Conservation (phyloP, 2,113 vertebrate genomes). For the Caranx melampygus region DNA sequence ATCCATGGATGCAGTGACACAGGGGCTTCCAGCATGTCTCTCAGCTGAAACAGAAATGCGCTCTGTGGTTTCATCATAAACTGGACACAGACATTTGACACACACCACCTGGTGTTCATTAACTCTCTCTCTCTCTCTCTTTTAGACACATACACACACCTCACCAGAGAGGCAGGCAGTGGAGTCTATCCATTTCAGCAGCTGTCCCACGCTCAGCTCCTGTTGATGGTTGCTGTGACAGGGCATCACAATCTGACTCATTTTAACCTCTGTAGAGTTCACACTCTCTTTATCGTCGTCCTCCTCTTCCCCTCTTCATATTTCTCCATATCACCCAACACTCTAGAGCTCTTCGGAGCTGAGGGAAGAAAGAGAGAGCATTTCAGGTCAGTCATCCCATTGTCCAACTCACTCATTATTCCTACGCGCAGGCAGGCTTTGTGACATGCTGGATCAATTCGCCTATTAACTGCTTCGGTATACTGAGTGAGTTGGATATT, state of each 20-base stretch:
- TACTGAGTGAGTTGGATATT: no score
- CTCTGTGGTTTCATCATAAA: slow-evolving; percentile 10
- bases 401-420: background rate
- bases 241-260: slow-evolving; percentile 96
- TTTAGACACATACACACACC: background rate
- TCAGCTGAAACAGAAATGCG: slow-evolving; percentile 84
- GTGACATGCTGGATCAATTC: no score
- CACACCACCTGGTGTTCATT: background rate
- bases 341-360: slow-evolving; percentile 25
- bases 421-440: no score
- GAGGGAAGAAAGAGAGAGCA: background rate
- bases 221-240: slow-evolving; percentile 91
- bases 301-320: slow-evolving; percentile 54
- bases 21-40: slow-evolving; percentile 91
- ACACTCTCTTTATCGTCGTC: slow-evolving; percentile 63
- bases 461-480: no score
- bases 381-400: background rate
- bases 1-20: slow-evolving; percentile 95
- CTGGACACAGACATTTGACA: slow-evolving; percentile 11
- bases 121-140: background rate
- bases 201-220: slow-evolving; percentile 91
- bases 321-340: slow-evolving; percentile 2
- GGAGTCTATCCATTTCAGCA: slow-evolving; percentile 97
- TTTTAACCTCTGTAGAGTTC: slow-evolving; percentile 92
- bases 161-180: slow-evolving; percentile 93